A percentile compares a stretch with the other conserved stretches of the same genome.
Evolutionary conservation across 1,140 invertebrate genomes (phyloP).

Genomic region (Globodera ellingtonae): DNA sequence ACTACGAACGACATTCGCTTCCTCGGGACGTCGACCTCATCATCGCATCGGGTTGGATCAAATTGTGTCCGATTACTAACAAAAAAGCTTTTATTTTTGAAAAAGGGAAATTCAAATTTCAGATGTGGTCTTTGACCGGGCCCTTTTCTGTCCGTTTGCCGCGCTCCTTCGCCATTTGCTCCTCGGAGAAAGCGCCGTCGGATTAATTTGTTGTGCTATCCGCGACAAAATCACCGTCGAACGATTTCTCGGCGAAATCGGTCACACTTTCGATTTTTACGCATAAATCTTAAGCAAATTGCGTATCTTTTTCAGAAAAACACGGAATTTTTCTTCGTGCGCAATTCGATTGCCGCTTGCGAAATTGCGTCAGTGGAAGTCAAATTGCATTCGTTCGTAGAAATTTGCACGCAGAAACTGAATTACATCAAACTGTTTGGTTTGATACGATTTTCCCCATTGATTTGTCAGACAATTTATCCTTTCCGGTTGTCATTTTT

Average conservation of each 20-base stretch:
- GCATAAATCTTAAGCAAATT: neutral
- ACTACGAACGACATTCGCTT: neutral
- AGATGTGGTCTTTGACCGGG: neutral
- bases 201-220: neutral
- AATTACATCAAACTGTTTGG: neutral
- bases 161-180: neutral
- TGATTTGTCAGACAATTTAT: neutral
- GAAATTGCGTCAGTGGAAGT: neutral
- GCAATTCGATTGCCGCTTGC: neutral
- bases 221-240: neutral
- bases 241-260: neutral
- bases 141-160: neutral
- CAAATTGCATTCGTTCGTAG: neutral
- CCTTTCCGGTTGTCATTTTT: neutral
- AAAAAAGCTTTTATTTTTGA: too few relatives aligned
- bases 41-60: neutral
- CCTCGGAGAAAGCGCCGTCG: neutral
- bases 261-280: neutral
- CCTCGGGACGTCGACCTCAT: neutral
- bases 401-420: neutral
- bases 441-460: neutral
- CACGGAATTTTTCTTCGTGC: neutral
- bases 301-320: neutral
- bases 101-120: too few relatives aligned
- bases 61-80: neutral